Evolutionary conservation across 1,140 invertebrate species (phyloP), one percentile per base, ranked within the genome.

Genomic region (Zaprionus tsacasi): DNA sequence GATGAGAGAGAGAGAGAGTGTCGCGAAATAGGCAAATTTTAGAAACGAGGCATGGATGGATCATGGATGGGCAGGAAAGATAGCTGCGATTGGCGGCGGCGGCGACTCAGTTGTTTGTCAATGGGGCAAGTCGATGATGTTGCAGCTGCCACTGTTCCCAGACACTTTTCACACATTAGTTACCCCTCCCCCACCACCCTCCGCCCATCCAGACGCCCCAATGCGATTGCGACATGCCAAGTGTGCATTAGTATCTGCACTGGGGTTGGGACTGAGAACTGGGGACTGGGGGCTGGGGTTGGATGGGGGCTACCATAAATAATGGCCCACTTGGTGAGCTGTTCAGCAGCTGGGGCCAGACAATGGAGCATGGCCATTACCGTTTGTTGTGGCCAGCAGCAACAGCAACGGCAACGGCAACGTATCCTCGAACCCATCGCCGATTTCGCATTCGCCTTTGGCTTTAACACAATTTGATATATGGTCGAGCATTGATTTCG

Each of bases 391-490:
- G 30, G 43, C 67, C 72, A 75, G 21, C 21, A 21, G 21, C 21
- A 21, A 2, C 21, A 21, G 21, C 21, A 21, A n/a, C n/a, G n/a
- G 21, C 21, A 21, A 21, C 21, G 2, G 8, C 30, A 52, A 52
- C 50, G 25, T 6, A 45, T 73, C 57, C 60, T 71, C 55, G 61
- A 58, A 52, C 52, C 43, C 30, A 52, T 33, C 61, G 57, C 33
- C 45, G 7, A 27, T 59, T 54, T n/a, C 36, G 52, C 55, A 50
- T 36, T 21, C 21, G 65, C 50, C 50, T 50, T 75, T 75, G 60
- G 58, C 76, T 69, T 70, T 67, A 82, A 56, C 73, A 71, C 75
- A 70, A 65, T 80, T 80, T 80, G 78, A 80, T 80, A 80, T 78
- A 80, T 80, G 75, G 75, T 66, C 50, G 40, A 36, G 75, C 78